Conservation (phyloP, 2,797 vertebrate genomes). For the Paguma larvata region DNA sequence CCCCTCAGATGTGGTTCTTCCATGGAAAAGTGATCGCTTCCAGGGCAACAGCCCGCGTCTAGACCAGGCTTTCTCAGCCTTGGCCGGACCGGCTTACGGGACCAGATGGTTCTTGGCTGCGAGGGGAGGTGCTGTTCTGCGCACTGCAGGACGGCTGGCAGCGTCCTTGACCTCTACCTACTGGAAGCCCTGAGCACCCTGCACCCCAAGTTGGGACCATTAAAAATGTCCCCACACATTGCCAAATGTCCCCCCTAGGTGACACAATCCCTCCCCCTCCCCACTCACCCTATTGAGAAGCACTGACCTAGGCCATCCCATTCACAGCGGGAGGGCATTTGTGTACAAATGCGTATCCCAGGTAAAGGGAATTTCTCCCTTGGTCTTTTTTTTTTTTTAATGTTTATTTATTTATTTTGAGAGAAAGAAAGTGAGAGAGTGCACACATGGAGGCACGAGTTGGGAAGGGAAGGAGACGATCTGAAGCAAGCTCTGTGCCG, state of each 20-base stretch:
- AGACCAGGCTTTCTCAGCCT: background rate
- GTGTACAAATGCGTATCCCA: too few relatives aligned
- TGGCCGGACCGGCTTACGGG: background rate
- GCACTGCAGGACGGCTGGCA: background rate
- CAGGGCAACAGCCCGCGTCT: background rate
- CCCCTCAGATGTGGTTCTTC: background rate
- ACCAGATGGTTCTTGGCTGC: background rate
- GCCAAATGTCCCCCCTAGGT: background rate
- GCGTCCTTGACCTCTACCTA: background rate
- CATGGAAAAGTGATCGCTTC: background rate
- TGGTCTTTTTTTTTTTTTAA: background rate
- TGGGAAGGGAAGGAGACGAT: too few relatives aligned
- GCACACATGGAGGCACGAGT: too few relatives aligned
- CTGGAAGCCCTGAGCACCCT: background rate
- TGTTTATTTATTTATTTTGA: too few relatives aligned
- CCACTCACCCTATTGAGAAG: accelerated
- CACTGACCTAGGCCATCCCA: background rate
- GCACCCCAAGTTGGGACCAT: background rate
- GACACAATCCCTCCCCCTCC: background rate
- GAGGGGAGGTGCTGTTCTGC: background rate
- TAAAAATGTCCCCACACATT: background rate
- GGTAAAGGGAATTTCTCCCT: background rate
- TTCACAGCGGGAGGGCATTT: background rate
- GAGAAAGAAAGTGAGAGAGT: too few relatives aligned
- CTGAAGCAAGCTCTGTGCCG: too few relatives aligned